phyloP scores from a whole-genome alignment of 2,888 invertebrate species.

The Rapana venosa region DNA sequence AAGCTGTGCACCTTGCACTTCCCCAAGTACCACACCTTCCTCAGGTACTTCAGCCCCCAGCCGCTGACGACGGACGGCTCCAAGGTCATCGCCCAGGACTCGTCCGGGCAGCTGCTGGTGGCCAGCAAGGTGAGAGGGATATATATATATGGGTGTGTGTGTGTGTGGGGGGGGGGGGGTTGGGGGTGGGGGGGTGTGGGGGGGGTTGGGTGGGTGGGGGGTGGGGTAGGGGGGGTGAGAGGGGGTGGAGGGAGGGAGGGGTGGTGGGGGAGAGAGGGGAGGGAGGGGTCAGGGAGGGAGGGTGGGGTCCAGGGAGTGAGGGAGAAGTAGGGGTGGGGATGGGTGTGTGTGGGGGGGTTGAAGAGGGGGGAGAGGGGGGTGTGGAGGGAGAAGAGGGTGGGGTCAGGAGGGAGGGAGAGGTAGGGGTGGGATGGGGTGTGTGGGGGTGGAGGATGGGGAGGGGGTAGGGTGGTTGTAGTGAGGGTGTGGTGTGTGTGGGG shows the following conservation, averaged over 20 bases:
- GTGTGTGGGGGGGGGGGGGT: conserved; percentile 7
- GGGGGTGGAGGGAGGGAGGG: background rate
- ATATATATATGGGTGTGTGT: background rate
- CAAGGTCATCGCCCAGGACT: conserved; percentile 65
- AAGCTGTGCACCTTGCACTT: conserved; percentile 67
- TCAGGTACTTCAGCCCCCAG: conserved; percentile 60
- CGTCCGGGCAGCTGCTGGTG: conserved; percentile 65
- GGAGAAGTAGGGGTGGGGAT: too few species aligned
- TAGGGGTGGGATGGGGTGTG: background rate
- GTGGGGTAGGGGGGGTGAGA: background rate
- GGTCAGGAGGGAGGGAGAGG: background rate
- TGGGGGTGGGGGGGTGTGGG: background rate
- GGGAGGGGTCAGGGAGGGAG: background rate
- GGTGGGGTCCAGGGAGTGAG: background rate
- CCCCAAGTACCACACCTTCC: conserved; percentile 62
- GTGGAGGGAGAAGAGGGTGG: background rate
- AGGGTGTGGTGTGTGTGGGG: background rate
- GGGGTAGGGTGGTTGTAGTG: background rate
- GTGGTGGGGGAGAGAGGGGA: background rate
- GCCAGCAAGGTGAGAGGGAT: conserved; percentile 63
- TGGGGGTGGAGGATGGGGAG: background rate
- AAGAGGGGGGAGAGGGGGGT: background rate
- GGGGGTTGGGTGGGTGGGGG: background rate
- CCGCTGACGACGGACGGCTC: conserved; percentile 54
- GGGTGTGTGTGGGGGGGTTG: background rate